These are phyloP conservation scores for Agrilus cyanescens DNA, from an alignment of 2,888 invertebrate genomes.

Conservation along the genomic window DNA sequence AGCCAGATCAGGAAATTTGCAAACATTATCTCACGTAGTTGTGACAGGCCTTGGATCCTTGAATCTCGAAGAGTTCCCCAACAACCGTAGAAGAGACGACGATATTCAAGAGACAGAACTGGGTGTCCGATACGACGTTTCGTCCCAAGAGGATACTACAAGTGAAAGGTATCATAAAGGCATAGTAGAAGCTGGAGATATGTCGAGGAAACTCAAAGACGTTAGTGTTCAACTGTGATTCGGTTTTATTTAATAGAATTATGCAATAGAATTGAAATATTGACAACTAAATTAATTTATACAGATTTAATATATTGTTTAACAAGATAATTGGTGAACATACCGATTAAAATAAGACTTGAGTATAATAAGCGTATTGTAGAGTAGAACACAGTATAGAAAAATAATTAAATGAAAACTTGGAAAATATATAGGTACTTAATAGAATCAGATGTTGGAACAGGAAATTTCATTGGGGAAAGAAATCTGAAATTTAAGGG, in stretches of 20 bases:
- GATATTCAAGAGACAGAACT: slow-evolving; percentile 44
- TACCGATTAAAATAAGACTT: no score
- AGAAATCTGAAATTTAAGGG: no score
- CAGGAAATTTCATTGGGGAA: no score
- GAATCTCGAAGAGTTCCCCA: slow-evolving; percentile 22
- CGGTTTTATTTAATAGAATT: not conserved
- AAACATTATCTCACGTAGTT: slow-evolving; percentile 32
- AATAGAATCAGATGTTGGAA: no score
- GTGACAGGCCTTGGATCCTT: slow-evolving; percentile 33
- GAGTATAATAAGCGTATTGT: no score
- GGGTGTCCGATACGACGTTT: slow-evolving; percentile 46
- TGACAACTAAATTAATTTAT: no score
- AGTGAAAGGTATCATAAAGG: slow-evolving; percentile 48
- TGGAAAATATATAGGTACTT: no score
- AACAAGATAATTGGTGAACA: no score
- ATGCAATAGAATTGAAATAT: not conserved
- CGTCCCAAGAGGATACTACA: slow-evolving; percentile 40
- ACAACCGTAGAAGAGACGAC: slow-evolving; percentile 16
- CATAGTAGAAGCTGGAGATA: slow-evolving; percentile 42
- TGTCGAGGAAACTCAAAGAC: slow-evolving; percentile 22
- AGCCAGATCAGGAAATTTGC: slow-evolving; percentile 27
- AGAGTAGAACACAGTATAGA: no score
- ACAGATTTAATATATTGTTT: no score
- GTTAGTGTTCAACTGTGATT: not conserved
- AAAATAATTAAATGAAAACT: no score